phyloP scores from a whole-genome alignment of 2,888 invertebrate species.

The Parascotia fuliginaria region DNA sequence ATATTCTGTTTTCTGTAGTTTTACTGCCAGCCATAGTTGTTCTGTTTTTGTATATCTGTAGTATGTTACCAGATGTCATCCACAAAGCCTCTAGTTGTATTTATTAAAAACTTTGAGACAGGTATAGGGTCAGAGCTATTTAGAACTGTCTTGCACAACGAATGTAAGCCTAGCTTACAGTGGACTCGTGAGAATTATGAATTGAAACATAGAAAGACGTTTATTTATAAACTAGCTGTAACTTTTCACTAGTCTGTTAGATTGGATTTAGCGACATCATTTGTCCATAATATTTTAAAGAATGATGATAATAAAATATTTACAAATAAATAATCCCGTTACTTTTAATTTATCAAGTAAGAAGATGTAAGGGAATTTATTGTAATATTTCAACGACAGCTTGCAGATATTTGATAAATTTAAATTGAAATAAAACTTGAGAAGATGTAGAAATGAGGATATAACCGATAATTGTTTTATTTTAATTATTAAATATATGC shows the following conservation, averaged over 20 bases:
- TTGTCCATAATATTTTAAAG: too few species aligned
- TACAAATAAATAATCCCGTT: too few species aligned
- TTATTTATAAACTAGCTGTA: background rate
- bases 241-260: background rate
- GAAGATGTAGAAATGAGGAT: too few species aligned
- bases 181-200: background rate
- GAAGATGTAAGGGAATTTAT: too few species aligned
- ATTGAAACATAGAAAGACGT: conserved; percentile 3
- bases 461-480: too few species aligned
- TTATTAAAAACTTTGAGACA: conserved; percentile 4
- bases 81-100: background rate
- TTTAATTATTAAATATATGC: too few species aligned
- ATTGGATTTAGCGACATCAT: too few species aligned
- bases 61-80: background rate
- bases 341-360: too few species aligned
- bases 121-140: conserved; percentile 10
- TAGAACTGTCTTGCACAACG: conserved; percentile 5
- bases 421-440: too few species aligned
- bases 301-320: too few species aligned
- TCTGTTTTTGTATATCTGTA: background rate
- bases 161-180: background rate
- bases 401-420: too few species aligned
- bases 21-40: background rate
- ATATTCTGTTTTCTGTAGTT: background rate
- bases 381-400: too few species aligned